These are phyloP conservation scores for Atopsyche davidsoni DNA, from an alignment of 1,140 invertebrate species.

Conservation along the genomic window DNA sequence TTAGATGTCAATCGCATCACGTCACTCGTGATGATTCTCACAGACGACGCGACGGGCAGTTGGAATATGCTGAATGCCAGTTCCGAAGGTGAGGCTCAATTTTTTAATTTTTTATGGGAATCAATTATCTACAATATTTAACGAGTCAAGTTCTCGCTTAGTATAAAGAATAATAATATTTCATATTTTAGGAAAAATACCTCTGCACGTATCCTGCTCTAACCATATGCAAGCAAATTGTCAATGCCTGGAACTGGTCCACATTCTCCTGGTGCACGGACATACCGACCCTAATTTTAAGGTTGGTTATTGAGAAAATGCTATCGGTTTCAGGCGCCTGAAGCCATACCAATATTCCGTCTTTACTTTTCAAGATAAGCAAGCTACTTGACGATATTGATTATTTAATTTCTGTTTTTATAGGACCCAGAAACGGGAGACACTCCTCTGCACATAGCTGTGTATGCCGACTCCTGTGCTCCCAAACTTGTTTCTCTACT, in stretches of 20 bases:
- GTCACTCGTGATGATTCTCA: neutral
- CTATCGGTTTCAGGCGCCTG: neutral
- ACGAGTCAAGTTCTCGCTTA: neutral
- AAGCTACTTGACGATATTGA: neutral
- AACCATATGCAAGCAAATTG: slow-evolving; percentile 4
- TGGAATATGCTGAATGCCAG: neutral
- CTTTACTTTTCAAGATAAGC: neutral
- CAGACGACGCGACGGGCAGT: neutral
- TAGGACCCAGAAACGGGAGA: slow-evolving; percentile 21
- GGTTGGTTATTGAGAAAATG: slow-evolving; percentile 4
- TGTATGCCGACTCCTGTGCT: slow-evolving; percentile 12
- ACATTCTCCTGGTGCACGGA: slow-evolving; percentile 22
- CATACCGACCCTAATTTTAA: slow-evolving; percentile 21
- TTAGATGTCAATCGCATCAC: no score
- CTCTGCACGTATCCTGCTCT: slow-evolving; percentile 21
- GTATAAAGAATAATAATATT: slow-evolving; percentile 4
- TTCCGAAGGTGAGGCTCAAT: neutral
- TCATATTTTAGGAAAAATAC: slow-evolving; percentile 18
- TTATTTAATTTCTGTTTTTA: slow-evolving; percentile 1
- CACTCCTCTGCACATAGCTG: slow-evolving; percentile 19
- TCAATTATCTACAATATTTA: neutral
- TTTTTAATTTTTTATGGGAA: neutral
- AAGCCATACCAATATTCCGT: neutral
- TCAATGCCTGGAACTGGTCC: slow-evolving; percentile 5
- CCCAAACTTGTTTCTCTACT: slow-evolving; percentile 14